Percentiles rank a stretch among this genome's conserved stretches.
phyloP scores from a whole-genome alignment of 35 echinoderm and acorn worm genomes.

The Heliocidaris erythrogramma region DNA sequence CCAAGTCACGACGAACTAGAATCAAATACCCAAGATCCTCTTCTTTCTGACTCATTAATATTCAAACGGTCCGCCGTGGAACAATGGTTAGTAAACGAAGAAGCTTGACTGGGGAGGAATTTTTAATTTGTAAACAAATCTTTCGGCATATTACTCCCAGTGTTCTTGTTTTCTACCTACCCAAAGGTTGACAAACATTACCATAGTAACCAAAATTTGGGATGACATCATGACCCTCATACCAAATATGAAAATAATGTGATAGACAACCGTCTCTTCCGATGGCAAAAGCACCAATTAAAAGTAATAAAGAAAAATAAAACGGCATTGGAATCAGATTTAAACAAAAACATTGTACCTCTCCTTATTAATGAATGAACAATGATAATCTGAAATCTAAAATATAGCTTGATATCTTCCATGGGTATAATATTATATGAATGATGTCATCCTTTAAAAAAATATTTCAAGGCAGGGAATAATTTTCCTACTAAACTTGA shows the following conservation, averaged over 20 bases:
- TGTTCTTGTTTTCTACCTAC: neutral
- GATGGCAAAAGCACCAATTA: neutral
- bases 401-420: neutral
- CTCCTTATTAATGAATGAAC: neutral
- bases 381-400: neutral
- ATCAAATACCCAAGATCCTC: no score
- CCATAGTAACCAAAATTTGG: neutral
- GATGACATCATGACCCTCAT: neutral
- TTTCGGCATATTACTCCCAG: no score
- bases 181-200: neutral
- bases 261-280: neutral
- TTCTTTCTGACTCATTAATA: no score
- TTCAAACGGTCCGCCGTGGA: no score
- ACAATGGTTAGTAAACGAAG: no score
- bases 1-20: no score
- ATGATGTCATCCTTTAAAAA: no score
- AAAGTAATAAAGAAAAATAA: neutral
- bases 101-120: no score
- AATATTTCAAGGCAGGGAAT: no score
- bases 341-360: neutral
- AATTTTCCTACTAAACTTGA: no score
- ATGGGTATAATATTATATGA: neutral
- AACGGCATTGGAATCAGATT: neutral
- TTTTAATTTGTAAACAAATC: no score
- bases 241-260: neutral